Evolutionary conservation across 2,113 vertebrate genomes (phyloP).

Genomic region (Calonectris borealis): DNA sequence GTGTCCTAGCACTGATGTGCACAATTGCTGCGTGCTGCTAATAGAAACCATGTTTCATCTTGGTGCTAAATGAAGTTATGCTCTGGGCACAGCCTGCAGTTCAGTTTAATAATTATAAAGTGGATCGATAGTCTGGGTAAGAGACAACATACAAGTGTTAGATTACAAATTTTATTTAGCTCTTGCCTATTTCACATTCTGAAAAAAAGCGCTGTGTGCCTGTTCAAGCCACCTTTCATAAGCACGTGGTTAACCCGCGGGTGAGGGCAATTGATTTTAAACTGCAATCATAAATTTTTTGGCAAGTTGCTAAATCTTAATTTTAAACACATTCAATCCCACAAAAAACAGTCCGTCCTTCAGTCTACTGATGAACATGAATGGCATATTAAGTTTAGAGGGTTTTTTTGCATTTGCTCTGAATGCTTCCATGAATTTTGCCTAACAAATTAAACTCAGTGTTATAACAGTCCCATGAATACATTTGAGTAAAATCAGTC

Average conservation of each 20-base stretch:
- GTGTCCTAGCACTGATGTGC: background rate
- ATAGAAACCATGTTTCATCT: background rate
- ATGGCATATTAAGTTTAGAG: background rate
- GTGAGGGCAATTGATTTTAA: background rate
- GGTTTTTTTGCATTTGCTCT: background rate
- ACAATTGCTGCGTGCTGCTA: background rate
- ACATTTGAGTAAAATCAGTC: background rate
- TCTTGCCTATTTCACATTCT: background rate
- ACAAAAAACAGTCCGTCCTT: background rate
- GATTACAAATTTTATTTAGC: background rate
- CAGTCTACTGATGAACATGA: background rate
- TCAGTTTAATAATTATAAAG: slow-evolving; percentile 9
- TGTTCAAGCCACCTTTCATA: background rate
- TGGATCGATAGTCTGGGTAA: background rate
- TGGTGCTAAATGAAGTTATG: background rate
- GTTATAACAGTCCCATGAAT: background rate
- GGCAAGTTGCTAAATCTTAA: background rate
- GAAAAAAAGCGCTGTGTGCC: background rate
- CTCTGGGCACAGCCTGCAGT: background rate
- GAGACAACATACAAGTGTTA: background rate
- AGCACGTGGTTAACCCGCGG: rapidly evolving
- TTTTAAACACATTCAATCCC: background rate
- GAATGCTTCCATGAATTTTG: background rate
- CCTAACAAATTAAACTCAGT: background rate
- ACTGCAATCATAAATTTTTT: background rate